phyloP scores from a whole-genome alignment of 2,888 invertebrate genomes.

The Andrena marginata region DNA sequence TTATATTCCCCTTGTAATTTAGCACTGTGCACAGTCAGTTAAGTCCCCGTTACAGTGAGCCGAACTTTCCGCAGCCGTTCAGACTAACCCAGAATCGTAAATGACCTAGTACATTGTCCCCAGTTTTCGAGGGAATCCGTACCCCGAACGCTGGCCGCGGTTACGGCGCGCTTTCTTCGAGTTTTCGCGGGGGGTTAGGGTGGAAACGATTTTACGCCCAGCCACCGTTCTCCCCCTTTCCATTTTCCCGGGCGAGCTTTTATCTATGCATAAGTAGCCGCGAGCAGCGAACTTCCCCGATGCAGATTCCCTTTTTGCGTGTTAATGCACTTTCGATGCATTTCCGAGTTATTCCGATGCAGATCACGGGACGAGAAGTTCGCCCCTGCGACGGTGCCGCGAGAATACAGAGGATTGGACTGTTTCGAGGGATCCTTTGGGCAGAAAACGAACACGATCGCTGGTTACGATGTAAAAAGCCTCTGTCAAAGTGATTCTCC shows the following conservation, averaged over 20 bases:
- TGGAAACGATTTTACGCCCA: slow-evolving; percentile 45
- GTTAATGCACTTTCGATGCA: slow-evolving; percentile 64
- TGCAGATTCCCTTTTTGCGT: slow-evolving; percentile 49
- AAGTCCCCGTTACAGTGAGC: background rate
- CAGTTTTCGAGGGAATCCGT: slow-evolving; percentile 30
- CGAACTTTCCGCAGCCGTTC: slow-evolving; percentile 28
- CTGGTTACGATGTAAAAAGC: background rate
- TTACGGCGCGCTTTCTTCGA: slow-evolving; percentile 52
- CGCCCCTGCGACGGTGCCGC: background rate
- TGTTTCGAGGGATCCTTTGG: background rate
- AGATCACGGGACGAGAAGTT: slow-evolving; percentile 36
- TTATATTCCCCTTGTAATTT: background rate
- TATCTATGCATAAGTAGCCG: slow-evolving; percentile 64
- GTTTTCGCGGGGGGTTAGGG: slow-evolving; percentile 28
- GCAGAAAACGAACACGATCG: background rate
- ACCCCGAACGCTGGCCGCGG: slow-evolving; percentile 39
- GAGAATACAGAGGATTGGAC: slow-evolving; percentile 5
- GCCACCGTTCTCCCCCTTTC: slow-evolving; percentile 27
- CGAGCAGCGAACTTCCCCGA: slow-evolving; percentile 55
- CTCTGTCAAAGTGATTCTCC: background rate
- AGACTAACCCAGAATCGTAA: slow-evolving; percentile 16
- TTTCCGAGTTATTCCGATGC: slow-evolving; percentile 51
- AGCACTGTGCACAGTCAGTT: background rate
- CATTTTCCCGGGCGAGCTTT: slow-evolving; percentile 51
- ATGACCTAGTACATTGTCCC: slow-evolving; percentile 32